Base-by-base conservation (phyloP, 2,113 vertebrate species). In the Puma concolor region DNA sequence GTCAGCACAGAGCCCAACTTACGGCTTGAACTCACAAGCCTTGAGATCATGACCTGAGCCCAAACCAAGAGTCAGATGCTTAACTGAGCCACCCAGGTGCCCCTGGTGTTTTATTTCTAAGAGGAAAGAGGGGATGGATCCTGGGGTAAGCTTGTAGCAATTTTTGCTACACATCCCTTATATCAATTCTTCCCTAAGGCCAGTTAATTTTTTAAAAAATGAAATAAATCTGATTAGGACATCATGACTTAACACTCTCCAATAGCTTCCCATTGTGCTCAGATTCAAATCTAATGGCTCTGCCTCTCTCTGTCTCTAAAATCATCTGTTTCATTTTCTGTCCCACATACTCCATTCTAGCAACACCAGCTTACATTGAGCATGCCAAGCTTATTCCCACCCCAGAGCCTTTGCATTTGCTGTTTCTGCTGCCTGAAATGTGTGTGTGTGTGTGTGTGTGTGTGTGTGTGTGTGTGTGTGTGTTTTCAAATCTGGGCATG, bases 171-270 rank as follows among this genome's bases (percentile, higher is more conserved):
- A 57, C 25, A 76, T 41, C 31, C 5, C 19, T 88, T 95, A 38
- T 19, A 57, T 91, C 48, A 81, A 19, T 91, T 94, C 82, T 97
- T 94, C 27, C 77, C 33, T 11, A 80, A 79, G 63, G n/a, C 13
- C 50, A 90, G 44, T 52, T 94, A 80, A 71, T 50, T 54, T 50
- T 54, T 29, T 23, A 15, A 63, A 52, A 44, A 83, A 36, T 66
- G 95, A 66, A 54, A 60, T 48, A 95, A 77, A n/a, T 88, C 64
- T 82, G 57, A 91, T 95, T 91, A 89, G 60, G 44, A 91, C 27
- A 60, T 77, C 81, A 71, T 74, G 23, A 44, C 44, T 95, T 90
- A 79, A 80, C n/a, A 67, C 8, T 80, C 52, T 95, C 72, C 27
- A 86, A 3, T 66, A 33, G 38, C 60, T 82, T 54, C 57, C 57